Conservation (phyloP, 2,113 vertebrate species). For the Pyxicephalus adspersus region DNA sequence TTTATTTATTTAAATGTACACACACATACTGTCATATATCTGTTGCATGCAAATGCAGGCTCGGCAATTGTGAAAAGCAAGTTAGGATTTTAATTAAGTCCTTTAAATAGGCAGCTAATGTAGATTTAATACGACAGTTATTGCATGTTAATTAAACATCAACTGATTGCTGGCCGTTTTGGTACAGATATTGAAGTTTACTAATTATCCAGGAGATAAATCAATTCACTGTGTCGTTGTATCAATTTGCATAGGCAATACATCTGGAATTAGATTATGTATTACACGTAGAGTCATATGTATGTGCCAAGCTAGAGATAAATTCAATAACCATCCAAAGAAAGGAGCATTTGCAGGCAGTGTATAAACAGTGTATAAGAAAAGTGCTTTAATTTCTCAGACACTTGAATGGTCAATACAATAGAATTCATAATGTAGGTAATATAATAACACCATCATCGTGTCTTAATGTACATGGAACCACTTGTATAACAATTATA, state of each 20-base stretch:
- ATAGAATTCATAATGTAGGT: conserved; percentile 14
- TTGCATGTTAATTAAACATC: conserved; percentile 82
- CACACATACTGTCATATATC: background rate
- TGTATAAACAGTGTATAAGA: conserved; percentile 16
- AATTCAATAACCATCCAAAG: conserved; percentile 33
- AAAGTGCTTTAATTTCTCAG: conserved; percentile 24
- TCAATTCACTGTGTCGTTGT: conserved; percentile 74
- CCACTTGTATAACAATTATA: background rate
- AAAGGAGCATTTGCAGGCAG: conserved; percentile 28
- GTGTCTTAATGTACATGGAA: conserved; percentile 10
- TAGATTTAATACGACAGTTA: conserved; percentile 83
- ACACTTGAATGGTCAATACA: conserved; percentile 34
- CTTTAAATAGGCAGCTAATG: conserved; percentile 76
- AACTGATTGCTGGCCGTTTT: conserved; percentile 78
- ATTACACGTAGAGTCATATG: conserved; percentile 49
- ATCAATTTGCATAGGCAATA: conserved; percentile 72
- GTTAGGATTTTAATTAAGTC: conserved; percentile 73
- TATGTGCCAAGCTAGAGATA: conserved; percentile 45
- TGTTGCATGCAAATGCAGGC: conserved; percentile 30
- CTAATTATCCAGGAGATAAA: conserved; percentile 82
- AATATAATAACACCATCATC: conserved; percentile 10
- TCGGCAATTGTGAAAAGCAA: conserved; percentile 34
- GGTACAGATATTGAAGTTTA: conserved; percentile 77
- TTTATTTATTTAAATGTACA: background rate
- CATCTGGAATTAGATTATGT: conserved; percentile 67